phyloP scores from a whole-genome alignment of 2,797 vertebrate genomes.

The Phoeniculus purpureus region DNA sequence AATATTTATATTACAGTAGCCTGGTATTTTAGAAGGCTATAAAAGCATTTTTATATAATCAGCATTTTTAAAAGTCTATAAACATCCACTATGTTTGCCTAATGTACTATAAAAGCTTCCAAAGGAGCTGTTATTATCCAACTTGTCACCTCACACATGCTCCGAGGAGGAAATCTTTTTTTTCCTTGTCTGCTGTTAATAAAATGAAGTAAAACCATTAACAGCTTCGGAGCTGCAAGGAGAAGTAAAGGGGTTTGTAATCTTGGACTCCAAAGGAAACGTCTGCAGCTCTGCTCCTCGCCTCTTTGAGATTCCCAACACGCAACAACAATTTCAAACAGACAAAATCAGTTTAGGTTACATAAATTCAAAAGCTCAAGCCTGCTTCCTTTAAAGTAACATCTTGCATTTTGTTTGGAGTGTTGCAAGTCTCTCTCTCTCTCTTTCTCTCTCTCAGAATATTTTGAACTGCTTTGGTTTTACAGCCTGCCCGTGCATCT shows the following conservation, averaged over 20 bases:
- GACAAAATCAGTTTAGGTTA: constrained; percentile 75
- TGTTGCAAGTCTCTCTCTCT: constrained; percentile 10
- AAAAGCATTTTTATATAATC: constrained; percentile 70
- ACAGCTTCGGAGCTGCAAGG: constrained; percentile 42
- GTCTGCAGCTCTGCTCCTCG: constrained; percentile 56
- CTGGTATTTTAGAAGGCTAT: constrained; percentile 66
- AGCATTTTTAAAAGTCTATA: constrained; percentile 75
- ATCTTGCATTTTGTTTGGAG: constrained; percentile 64
- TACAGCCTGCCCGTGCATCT: background rate
- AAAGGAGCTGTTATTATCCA: constrained; percentile 71
- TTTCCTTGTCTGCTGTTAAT: constrained; percentile 52
- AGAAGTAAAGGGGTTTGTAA: constrained; percentile 61
- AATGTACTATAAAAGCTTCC: constrained; percentile 74
- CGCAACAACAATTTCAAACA: constrained; percentile 67
- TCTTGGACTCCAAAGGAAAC: constrained; percentile 60
- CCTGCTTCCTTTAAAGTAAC: constrained; percentile 69
- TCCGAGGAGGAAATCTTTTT: constrained; percentile 12
- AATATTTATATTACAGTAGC: constrained; percentile 67
- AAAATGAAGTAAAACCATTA: constrained; percentile 70
- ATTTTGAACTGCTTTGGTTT: constrained; percentile 8
- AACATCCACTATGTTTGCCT: constrained; percentile 69
- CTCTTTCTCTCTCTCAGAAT: background rate
- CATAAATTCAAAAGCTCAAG: constrained; percentile 68
- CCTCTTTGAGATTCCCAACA: constrained; percentile 72
- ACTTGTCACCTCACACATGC: constrained; percentile 69